A percentile compares a stretch with the other conserved stretches of the same genome.
Conservation (phyloP, 2,888 invertebrate genomes). For the Cheilosia impressa region DNA sequence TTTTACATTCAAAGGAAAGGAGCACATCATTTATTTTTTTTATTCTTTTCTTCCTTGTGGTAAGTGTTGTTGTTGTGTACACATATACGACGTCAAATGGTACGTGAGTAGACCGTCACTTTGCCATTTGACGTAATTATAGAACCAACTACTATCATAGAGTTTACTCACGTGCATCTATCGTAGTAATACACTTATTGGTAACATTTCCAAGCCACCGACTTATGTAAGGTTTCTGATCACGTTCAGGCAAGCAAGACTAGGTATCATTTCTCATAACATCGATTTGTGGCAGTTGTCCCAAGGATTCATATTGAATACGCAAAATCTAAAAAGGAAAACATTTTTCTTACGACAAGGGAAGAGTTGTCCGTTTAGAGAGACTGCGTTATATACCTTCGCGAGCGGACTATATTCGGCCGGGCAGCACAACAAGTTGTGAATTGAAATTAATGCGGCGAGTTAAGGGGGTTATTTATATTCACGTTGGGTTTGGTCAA, state of each 20-base stretch:
- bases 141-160: neutral
- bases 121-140: conserved; percentile 52
- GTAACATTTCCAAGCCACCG: conserved; percentile 49
- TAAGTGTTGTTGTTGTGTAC: conserved; percentile 30
- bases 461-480: conserved; percentile 39
- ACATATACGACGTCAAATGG: conserved; percentile 3
- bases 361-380: conserved; percentile 1
- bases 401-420: conserved; percentile 43
- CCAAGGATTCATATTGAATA: conserved; percentile 46
- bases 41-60: conserved; percentile 35
- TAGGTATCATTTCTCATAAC: conserved; percentile 41
- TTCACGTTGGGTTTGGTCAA: conserved; percentile 34
- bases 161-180: conserved; percentile 50
- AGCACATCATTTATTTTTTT: neutral
- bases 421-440: conserved; percentile 1
- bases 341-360: conserved; percentile 28
- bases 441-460: conserved; percentile 41
- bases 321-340: conserved; percentile 59
- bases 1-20: conserved; percentile 21
- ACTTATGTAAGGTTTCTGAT: conserved; percentile 69
- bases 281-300: conserved; percentile 67
- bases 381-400: no score
- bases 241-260: conserved; percentile 50
- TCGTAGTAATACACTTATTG: conserved; percentile 54
- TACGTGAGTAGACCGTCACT: conserved; percentile 45